Evolutionary conservation across 2,113 vertebrate species (phyloP), one percentile per base, ranked within the genome.

Genomic region (Emydura subglobosa): DNA sequence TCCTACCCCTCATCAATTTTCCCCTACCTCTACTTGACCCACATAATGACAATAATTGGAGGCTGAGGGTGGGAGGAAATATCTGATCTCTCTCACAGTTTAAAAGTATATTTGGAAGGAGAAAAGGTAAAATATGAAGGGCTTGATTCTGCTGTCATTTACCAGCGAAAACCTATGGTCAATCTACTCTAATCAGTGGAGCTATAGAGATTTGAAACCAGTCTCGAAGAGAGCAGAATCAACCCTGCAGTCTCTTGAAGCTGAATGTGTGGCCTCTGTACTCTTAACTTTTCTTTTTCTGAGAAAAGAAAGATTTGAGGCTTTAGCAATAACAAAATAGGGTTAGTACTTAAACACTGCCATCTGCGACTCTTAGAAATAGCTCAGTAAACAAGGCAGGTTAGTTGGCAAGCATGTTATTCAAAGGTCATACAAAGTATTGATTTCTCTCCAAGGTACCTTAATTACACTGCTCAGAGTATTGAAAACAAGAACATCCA

Each of bases 371-470:
- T 95, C 44, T 5, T n/a, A 83, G 50, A 50, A 8, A 0, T 59
- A 90, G 85, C 94, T 96, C 93, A 95, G 21, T 87, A 93, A 90
- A 31, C n/a, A 79, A 74, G 74, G 95, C 22, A 92, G 92, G 92
- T 94, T 93, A 87, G n/a, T 92, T 86, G 81, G 85, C 79, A 83
- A 79, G 82, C 17, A 5, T 10, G 59, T n/a, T 90, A 59, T 90
- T 95, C 87, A 79, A 89, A 74, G 44, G 85, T 85, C 74, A 90
- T 93, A 96, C 53, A 54, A 83, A 89, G 50, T 95, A 96, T 93
- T 95, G 95, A 96, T 96, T 94, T 96, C 88, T 86, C 95, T 95
- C 93, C 85, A 88, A 92, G 92, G 91, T 95, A 93, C 21, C 79
- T 89, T 59, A 97, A 95, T 93, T 95, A 91, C 11, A 31, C 93